Conservation (phyloP, 2,888 invertebrate genomes). For the Leistus spinibarbis region DNA sequence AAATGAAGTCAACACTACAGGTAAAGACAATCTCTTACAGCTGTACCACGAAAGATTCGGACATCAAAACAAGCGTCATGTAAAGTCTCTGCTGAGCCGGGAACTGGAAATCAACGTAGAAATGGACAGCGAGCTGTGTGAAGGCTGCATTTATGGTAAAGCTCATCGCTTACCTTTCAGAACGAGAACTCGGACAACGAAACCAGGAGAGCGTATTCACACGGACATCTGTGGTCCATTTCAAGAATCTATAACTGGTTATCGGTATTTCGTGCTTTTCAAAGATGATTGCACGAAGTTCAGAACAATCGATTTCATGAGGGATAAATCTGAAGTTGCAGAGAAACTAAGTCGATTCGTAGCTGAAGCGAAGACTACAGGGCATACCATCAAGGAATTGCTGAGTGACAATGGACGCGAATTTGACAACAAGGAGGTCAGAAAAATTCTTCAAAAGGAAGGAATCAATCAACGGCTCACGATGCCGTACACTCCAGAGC, state of each 20-base stretch:
- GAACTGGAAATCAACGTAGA: slow-evolving; percentile 43
- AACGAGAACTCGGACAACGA: slow-evolving; percentile 38
- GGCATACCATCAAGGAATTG: background rate
- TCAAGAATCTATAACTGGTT: slow-evolving; percentile 1
- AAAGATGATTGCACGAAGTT: slow-evolving; percentile 15
- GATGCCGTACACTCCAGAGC: slow-evolving; percentile 6
- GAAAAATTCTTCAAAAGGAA: background rate
- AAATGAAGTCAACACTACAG: slow-evolving; percentile 5
- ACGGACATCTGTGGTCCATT: slow-evolving; percentile 47
- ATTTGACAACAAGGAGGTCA: background rate
- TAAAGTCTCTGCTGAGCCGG: slow-evolving; percentile 42
- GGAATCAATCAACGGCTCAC: background rate
- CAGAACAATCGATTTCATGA: slow-evolving; percentile 6
- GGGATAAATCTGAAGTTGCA: slow-evolving; percentile 17
- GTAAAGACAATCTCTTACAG: slow-evolving; percentile 40
- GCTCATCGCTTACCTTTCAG: slow-evolving; percentile 44
- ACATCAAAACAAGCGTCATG: slow-evolving; percentile 46
- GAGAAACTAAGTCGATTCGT: slow-evolving; percentile 4
- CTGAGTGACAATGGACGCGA: background rate
- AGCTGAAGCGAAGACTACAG: slow-evolving; percentile 16
- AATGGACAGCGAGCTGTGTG: slow-evolving; percentile 42
- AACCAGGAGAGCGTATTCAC: slow-evolving; percentile 43
- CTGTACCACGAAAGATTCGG: slow-evolving; percentile 46
- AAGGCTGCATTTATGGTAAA: slow-evolving; percentile 45
- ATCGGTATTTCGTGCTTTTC: slow-evolving; percentile 19